These are phyloP conservation scores for Meteorus cinctellus DNA, from an alignment of 2,888 invertebrate species.

Conservation along the genomic window DNA sequence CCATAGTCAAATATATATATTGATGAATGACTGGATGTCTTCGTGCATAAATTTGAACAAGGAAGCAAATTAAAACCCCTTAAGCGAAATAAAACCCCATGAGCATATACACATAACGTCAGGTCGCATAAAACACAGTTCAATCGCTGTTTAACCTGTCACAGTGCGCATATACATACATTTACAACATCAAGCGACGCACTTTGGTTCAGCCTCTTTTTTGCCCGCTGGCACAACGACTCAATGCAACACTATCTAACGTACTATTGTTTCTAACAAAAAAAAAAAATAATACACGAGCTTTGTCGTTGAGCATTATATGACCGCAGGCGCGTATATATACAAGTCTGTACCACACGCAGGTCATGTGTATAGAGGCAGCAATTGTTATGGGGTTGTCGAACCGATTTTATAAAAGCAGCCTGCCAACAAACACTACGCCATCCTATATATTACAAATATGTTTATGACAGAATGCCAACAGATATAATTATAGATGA, in stretches of 20 bases:
- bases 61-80: constrained; percentile 15
- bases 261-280: constrained; percentile 50
- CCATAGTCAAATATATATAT: neutral
- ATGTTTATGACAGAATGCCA: constrained; percentile 20
- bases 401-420: constrained; percentile 48
- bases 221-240: constrained; percentile 44
- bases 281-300: constrained; percentile 35
- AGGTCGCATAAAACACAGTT: constrained; percentile 49
- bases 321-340: constrained; percentile 11
- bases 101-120: neutral
- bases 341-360: neutral
- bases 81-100: constrained; percentile 7
- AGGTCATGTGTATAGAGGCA: constrained; percentile 31
- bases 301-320: constrained; percentile 46
- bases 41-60: neutral
- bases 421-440: constrained; percentile 5
- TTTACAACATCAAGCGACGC: constrained; percentile 35
- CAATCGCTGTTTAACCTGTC: constrained; percentile 52
- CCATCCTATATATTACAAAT: constrained; percentile 23
- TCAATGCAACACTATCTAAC: constrained; percentile 39
- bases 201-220: constrained; percentile 45
- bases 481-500: constrained; percentile 37
- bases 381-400: constrained; percentile 52
- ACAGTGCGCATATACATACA: constrained; percentile 41
- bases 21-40: neutral